A percentile compares a stretch with the other conserved stretches of the same genome.
Conservation (phyloP, 2,888 invertebrate genomes). For the Drosophila mimetica region DNA sequence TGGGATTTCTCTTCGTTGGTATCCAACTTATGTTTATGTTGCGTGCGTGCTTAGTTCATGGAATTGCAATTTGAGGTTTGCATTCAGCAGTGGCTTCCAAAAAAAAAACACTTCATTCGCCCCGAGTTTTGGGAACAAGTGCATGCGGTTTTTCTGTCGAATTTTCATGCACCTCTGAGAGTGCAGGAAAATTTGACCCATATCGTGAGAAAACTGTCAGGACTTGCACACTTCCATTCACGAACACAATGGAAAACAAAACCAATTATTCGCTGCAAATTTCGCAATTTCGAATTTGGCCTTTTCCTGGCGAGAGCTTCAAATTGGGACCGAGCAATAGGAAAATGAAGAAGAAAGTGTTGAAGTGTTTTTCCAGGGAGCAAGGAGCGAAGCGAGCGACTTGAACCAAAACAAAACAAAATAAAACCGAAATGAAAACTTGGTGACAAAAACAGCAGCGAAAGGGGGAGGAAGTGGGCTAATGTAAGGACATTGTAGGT, state of each 20-base stretch:
- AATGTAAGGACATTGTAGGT: constrained; percentile 23
- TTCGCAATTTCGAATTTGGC: constrained; percentile 22
- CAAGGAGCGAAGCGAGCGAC: constrained; percentile 3
- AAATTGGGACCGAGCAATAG: constrained; percentile 2
- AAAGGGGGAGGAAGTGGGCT: constrained; percentile 1
- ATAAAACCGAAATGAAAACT: constrained; percentile 18
- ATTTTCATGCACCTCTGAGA: constrained; percentile 7
- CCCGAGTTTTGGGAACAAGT: constrained; percentile 12
- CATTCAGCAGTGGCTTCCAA: constrained; percentile 44
- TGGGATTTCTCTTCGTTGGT: constrained; percentile 5
- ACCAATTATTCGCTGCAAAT: constrained; percentile 29
- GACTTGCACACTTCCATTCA: constrained; percentile 4
- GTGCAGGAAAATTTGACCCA: constrained; percentile 17
- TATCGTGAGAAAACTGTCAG: constrained; percentile 4
- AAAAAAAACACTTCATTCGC: constrained; percentile 32
- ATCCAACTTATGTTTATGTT: constrained; percentile 56
- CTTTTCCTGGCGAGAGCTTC: constrained; percentile 21
- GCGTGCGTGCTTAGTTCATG: constrained; percentile 66
- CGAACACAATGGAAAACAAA: constrained; percentile 10
- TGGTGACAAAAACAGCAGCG: constrained; percentile 16
- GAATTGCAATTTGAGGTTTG: constrained; percentile 65
- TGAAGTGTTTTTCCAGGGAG: constrained; percentile 21
- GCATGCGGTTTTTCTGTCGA: constrained; percentile 5
- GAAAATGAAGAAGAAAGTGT: constrained; percentile 23
- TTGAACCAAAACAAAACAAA: constrained; percentile 7